These are phyloP conservation scores for Drosophila kikkawai DNA, from an alignment of 1,140 invertebrate genomes.

Conservation along the genomic window DNA sequence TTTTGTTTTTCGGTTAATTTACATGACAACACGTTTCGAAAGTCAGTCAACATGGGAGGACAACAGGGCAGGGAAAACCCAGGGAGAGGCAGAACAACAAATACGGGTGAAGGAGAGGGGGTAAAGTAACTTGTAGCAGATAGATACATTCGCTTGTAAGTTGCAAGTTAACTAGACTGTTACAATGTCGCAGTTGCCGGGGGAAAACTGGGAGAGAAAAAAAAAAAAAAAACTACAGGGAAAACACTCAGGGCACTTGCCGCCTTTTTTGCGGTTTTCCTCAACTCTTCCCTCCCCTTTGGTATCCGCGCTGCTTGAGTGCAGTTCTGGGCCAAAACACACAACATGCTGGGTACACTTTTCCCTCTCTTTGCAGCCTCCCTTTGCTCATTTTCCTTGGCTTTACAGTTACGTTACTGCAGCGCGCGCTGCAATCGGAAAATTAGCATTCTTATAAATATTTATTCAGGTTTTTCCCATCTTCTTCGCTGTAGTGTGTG, in stretches of 20 bases:
- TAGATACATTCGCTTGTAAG: constrained; percentile 76
- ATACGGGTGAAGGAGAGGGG: constrained; percentile 3
- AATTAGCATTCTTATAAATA: constrained; percentile 81
- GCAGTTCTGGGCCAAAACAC: constrained; percentile 70
- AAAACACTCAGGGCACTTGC: constrained; percentile 58
- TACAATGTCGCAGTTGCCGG: constrained; percentile 60
- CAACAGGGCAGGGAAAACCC: constrained; percentile 13
- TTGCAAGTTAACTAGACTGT: constrained; percentile 80
- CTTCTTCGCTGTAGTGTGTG: constrained; percentile 18
- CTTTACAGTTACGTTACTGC: constrained; percentile 63
- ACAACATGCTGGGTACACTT: constrained; percentile 58
- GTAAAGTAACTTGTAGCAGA: constrained; percentile 64
- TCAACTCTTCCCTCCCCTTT: constrained; percentile 5
- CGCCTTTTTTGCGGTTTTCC: constrained; percentile 55
- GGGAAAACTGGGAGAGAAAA: not conserved
- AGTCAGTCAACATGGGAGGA: constrained; percentile 66
- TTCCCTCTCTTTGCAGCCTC: not conserved
- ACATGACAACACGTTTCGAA: constrained; percentile 82
- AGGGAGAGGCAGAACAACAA: constrained; percentile 13
- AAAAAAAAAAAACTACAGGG: not conserved
- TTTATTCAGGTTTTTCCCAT: constrained; percentile 64
- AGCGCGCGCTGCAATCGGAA: constrained; percentile 44
- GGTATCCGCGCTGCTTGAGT: constrained; percentile 55
- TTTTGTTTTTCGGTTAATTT: constrained; percentile 73
- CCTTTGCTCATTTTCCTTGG: constrained; percentile 35